Conservation (phyloP, 2,113 vertebrate genomes). For the Edolisoma coerulescens region DNA sequence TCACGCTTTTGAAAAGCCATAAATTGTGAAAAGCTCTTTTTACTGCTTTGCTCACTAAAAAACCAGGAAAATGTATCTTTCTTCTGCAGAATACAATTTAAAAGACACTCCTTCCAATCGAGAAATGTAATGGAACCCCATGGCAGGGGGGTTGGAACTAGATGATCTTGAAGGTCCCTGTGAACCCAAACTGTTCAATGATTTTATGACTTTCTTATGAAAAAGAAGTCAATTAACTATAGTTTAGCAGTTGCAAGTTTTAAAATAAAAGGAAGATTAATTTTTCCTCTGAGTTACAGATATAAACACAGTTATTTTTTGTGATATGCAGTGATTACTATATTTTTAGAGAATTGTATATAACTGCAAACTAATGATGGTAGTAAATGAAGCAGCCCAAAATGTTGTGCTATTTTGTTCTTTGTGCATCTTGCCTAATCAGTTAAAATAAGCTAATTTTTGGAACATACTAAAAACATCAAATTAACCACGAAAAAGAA, state of each 20-base stretch:
- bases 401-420: background rate
- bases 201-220: background rate
- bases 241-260: background rate
- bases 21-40: background rate
- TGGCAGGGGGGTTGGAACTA: background rate
- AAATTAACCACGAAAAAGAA: background rate
- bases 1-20: background rate
- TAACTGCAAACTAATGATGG: background rate
- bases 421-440: background rate
- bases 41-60: background rate
- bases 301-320: background rate
- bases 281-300: background rate
- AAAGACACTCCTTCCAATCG: background rate
- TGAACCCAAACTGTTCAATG: background rate
- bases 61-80: fast-evolving
- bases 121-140: background rate
- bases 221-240: background rate
- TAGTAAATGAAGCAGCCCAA: background rate
- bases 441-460: background rate
- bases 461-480: background rate
- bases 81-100: background rate
- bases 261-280: background rate
- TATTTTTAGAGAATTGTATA: background rate
- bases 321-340: background rate
- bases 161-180: background rate